phyloP scores from a whole-genome alignment of 2,888 invertebrate species.

The Dicyrtomina minuta region DNA sequence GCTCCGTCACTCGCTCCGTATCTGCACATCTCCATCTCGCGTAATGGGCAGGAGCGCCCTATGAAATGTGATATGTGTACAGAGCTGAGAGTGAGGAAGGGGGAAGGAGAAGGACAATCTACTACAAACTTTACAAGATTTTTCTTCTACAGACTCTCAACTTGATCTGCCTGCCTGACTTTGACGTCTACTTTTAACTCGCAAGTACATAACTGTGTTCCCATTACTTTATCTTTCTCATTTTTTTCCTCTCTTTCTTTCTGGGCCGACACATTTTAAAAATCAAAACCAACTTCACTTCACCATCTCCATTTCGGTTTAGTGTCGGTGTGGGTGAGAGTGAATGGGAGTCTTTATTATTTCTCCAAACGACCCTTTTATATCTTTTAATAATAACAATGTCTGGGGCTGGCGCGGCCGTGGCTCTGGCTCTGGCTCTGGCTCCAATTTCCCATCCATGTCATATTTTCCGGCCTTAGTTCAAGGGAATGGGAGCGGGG shows the following conservation, averaged over 20 bases:
- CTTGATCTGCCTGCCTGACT: slow-evolving; percentile 13
- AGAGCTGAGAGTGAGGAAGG: too few species aligned
- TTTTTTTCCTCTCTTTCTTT: not conserved
- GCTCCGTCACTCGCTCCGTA: too few species aligned
- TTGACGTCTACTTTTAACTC: slow-evolving; percentile 13
- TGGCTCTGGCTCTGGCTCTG: too few species aligned
- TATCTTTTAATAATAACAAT: too few species aligned
- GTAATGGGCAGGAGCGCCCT: too few species aligned
- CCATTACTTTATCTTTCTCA: slow-evolving; percentile 1
- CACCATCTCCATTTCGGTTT: not conserved
- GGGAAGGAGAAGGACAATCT: too few species aligned
- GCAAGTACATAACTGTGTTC: not conserved
- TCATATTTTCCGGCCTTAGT: too few species aligned
- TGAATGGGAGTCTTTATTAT: not conserved
- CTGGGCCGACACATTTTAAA: not conserved
- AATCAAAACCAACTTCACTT: not conserved
- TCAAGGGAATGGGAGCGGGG: not conserved
- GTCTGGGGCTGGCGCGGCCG: too few species aligned
- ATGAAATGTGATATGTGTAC: not conserved
- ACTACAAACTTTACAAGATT: not conserved
- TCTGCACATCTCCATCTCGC: too few species aligned
- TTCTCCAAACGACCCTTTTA: not conserved
- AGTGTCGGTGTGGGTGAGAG: not conserved
- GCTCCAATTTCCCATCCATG: too few species aligned
- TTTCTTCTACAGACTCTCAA: slow-evolving; percentile 4